Evolutionary conservation across 23 tunicate genomes (phyloP).

Genomic region (Trididemnum miniatum): DNA sequence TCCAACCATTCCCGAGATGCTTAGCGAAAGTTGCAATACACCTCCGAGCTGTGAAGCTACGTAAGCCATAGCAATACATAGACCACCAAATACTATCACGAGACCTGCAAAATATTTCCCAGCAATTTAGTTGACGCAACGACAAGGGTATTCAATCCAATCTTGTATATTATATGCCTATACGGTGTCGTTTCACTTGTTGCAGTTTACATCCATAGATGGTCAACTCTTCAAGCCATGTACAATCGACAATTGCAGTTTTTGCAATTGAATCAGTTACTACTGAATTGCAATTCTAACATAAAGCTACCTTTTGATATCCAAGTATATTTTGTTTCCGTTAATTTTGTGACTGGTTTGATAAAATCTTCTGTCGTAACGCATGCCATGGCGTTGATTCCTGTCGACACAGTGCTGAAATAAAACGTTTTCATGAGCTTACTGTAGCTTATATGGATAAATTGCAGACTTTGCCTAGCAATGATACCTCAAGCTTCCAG

Average conservation of each 20-base stretch:
- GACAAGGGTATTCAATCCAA: too few relatives aligned
- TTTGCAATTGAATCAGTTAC: too few relatives aligned
- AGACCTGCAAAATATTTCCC: too few relatives aligned
- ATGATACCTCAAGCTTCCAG: slow-evolving; percentile 81
- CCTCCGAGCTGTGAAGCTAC: slow-evolving; percentile 79
- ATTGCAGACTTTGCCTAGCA: not conserved
- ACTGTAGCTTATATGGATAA: too few relatives aligned
- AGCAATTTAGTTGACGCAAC: too few relatives aligned
- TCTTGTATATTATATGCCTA: too few relatives aligned
- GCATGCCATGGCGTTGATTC: slow-evolving; percentile 79
- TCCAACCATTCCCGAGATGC: slow-evolving; percentile 79
- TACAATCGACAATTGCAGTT: too few relatives aligned
- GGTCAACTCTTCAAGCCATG: too few relatives aligned
- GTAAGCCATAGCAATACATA: slow-evolving; percentile 86
- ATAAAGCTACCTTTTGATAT: slow-evolving; percentile 43
- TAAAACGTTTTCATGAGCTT: too few relatives aligned
- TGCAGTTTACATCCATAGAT: too few relatives aligned
- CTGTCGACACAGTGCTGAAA: slow-evolving; percentile 83
- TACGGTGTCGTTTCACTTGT: too few relatives aligned
- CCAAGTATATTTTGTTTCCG: slow-evolving; percentile 49
- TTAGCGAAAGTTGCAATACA: slow-evolving; percentile 82
- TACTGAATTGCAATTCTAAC: too few relatives aligned
- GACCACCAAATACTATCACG: slow-evolving; percentile 67
- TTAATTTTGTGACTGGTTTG: slow-evolving; percentile 44
- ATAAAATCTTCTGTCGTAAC: slow-evolving; percentile 69